Base-by-base conservation (phyloP, 1,140 invertebrate genomes). In the Apocrypta bakeri region DNA sequence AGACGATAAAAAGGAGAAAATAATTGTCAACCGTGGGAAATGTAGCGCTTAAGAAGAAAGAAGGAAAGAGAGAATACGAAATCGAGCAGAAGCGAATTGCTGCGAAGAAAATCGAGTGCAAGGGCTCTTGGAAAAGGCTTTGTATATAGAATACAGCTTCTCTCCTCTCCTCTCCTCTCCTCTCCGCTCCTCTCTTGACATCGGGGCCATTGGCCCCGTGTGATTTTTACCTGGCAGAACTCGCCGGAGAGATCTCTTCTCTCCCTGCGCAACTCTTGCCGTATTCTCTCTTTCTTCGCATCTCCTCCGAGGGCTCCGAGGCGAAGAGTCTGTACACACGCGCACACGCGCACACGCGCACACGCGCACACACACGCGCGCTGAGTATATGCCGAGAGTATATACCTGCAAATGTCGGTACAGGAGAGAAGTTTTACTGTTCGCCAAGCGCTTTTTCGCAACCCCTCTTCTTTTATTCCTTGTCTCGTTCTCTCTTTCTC, bases 191-290 rank as follows among this genome's bases (percentile, higher is more conserved):
- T 48, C 42, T 71, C 37, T 0, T 24, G 29, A 4, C 21, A 63
- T 27, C 68, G 78, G 78, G 79, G 79, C 72, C 79, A 63, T 81
- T 81, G 79, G 79, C 79, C 79, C 79, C 79, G 72, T n/a, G 71
- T 8, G 61, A 68, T 81, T 81, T 81, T 81, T 81, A 75, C n/a
- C 61, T 12, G 7, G 79, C 33, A 81, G 79, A 81, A 75, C 79
- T 56, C 71, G 71, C 24, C 61, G 72, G n/a, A 74, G 72, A 25
- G 25, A 56, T 14, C 42, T 17, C 17, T n/a, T 56, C 48, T 56
- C 48, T 17, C 48, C 8, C 14, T 56, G 14, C 21, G 0, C n/a
- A 21, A 6, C 48, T 56, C 48, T 56, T n/a, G 48, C 14, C 48
- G 48, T 56, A 17, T 56, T 56, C 48, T 56, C 48, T 56, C 4